Evolutionary conservation across 2,888 invertebrate genomes (phyloP).

Genomic region (Meteorus cinctellus): DNA sequence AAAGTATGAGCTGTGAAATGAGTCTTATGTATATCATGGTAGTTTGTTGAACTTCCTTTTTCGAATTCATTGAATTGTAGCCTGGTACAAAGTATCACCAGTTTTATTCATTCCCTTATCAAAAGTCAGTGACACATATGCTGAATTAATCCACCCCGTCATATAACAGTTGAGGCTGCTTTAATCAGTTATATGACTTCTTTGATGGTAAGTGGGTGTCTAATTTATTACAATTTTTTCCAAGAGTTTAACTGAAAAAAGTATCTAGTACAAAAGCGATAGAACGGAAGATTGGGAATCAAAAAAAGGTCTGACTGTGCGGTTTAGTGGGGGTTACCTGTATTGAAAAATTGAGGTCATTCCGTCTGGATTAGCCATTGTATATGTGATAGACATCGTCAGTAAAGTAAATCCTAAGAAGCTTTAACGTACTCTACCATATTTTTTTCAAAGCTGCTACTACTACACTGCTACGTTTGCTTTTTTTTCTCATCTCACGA

Average conservation of each 20-base stretch:
- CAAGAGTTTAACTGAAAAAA: not conserved
- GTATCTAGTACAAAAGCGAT: not conserved
- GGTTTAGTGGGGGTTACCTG: constrained; percentile 17
- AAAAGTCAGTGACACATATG: no score
- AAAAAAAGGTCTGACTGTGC: constrained; percentile 20
- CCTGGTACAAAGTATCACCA: no score
- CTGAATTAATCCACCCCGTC: no score
- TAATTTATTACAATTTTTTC: no score
- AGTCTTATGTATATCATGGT: not conserved
- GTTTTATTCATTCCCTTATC: no score
- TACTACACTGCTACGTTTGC: not conserved
- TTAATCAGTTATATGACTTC: no score
- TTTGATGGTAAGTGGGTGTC: no score
- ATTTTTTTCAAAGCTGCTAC: constrained; percentile 25
- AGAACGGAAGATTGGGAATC: no score
- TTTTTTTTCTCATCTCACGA: constrained; percentile 15
- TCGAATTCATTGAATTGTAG: not conserved
- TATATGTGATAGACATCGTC: constrained; percentile 24
- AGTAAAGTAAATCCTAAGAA: constrained; percentile 23
- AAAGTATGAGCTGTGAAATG: not conserved
- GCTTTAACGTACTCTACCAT: constrained; percentile 32
- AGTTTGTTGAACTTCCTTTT: no score
- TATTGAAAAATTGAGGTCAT: constrained; percentile 42
- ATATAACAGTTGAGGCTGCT: no score
- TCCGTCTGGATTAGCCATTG: constrained; percentile 40